Percentiles rank a stretch among this genome's conserved stretches.
Evolutionary conservation across 2,797 vertebrate genomes (phyloP).

Genomic region (Brachymystax lenok): DNA sequence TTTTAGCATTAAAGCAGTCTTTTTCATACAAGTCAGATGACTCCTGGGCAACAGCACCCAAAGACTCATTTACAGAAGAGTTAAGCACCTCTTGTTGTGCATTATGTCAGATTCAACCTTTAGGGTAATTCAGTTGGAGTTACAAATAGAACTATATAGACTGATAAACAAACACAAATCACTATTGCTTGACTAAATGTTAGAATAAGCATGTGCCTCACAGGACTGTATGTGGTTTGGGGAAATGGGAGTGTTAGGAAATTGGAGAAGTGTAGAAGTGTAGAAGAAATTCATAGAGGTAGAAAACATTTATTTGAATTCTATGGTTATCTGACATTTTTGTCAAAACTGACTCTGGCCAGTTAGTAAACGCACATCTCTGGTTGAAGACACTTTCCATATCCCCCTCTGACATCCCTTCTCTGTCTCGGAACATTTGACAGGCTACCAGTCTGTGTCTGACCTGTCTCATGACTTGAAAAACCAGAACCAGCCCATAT

Average conservation of each 20-base stretch:
- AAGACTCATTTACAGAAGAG: too few relatives aligned
- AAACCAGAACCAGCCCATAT: slow-evolving; percentile 15
- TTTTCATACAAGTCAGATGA: too few relatives aligned
- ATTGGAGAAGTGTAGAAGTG: neutral
- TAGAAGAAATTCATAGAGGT: neutral
- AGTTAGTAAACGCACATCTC: slow-evolving; percentile 74
- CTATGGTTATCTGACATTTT: neutral
- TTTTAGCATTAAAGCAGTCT: neutral
- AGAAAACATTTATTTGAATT: neutral
- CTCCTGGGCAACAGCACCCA: too few relatives aligned
- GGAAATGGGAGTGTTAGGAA: neutral
- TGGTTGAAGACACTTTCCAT: slow-evolving; percentile 65
- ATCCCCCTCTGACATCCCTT: slow-evolving; percentile 50
- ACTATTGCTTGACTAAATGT: neutral
- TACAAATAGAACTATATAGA: neutral
- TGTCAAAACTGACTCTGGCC: neutral
- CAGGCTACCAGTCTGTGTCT: slow-evolving; percentile 80
- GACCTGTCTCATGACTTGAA: slow-evolving; percentile 79
- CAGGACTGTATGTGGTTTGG: neutral
- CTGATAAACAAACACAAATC: neutral
- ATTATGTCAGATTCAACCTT: too few relatives aligned
- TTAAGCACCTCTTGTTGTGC: too few relatives aligned
- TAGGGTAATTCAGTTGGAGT: too few relatives aligned
- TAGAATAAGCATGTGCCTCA: neutral
- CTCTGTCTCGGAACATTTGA: slow-evolving; percentile 61